These are phyloP conservation scores for Zaprionus camerounensis DNA, from an alignment of 1,140 invertebrate genomes.

Conservation along the genomic window DNA sequence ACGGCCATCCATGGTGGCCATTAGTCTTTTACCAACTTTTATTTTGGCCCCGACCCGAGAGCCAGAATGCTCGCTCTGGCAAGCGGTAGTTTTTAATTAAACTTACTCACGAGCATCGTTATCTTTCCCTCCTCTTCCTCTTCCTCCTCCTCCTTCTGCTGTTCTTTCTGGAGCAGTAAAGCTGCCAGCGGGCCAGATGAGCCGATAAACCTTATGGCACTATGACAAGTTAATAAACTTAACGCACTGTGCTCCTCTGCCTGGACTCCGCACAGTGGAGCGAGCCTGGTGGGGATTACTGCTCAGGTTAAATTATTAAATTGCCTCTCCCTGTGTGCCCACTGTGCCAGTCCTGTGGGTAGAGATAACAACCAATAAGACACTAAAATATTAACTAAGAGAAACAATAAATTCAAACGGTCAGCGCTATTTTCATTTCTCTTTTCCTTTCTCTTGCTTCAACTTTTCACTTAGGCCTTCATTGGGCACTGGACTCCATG, in stretches of 20 bases:
- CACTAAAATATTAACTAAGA: conserved; percentile 19
- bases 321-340: not conserved
- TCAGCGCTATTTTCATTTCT: not conserved
- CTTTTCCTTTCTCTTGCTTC: not conserved
- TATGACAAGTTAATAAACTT: conserved; percentile 57
- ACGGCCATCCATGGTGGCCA: not conserved
- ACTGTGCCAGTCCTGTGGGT: not conserved
- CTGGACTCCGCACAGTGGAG: not conserved
- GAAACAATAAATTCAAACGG: conserved; percentile 14
- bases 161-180: conserved; percentile 4
- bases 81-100: conserved; percentile 44
- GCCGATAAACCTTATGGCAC: conserved; percentile 45
- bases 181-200: conserved; percentile 29
- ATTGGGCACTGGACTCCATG: not conserved
- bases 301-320: not conserved
- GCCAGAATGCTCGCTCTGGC: not conserved
- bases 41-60: conserved; percentile 1
- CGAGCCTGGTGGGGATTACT: not conserved
- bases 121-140: conserved; percentile 10
- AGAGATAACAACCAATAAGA: conserved; percentile 19
- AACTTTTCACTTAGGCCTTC: not conserved
- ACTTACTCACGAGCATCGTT: conserved; percentile 47
- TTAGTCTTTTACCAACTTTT: conserved; percentile 17
- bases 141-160: not conserved
- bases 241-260: conserved; percentile 34